These are phyloP conservation scores for Mus spretus DNA, from an alignment of 2,797 vertebrate species.

Conservation along the genomic window DNA sequence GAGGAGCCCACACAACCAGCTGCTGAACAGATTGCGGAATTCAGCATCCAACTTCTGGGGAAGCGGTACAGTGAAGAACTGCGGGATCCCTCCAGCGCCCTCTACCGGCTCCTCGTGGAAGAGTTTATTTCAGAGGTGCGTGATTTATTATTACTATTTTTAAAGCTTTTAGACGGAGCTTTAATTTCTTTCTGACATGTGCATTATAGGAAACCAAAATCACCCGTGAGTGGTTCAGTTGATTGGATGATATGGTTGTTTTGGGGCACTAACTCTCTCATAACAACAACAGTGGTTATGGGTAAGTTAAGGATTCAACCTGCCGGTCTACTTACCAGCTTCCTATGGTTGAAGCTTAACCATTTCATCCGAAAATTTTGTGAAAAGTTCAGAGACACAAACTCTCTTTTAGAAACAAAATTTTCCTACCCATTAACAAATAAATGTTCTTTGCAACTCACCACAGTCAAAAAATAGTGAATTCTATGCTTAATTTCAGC, in stretches of 20 bases:
- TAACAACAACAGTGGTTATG: not conserved
- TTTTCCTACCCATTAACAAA: slow-evolving; percentile 33
- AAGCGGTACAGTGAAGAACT: slow-evolving; percentile 91
- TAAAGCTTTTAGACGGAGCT: not conserved
- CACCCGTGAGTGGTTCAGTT: not conserved
- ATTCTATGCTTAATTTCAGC: not conserved
- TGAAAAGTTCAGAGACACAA: slow-evolving; percentile 47
- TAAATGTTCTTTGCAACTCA: slow-evolving; percentile 55
- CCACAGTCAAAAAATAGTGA: not conserved
- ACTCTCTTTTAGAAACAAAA: slow-evolving; percentile 35
- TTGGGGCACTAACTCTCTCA: not conserved
- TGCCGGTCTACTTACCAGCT: not conserved
- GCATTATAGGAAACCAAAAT: not conserved
- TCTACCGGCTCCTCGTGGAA: slow-evolving; percentile 89
- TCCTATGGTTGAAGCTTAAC: not conserved
- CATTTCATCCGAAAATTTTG: slow-evolving; percentile 59
- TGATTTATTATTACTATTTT: not conserved
- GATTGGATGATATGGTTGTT: not conserved
- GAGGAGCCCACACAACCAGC: slow-evolving; percentile 83
- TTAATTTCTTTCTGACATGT: not conserved
- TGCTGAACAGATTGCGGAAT: slow-evolving; percentile 93
- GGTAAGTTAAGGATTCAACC: not conserved
- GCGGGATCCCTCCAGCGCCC: slow-evolving; percentile 88
- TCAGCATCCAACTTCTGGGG: slow-evolving; percentile 91
- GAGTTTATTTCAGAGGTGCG: slow-evolving; percentile 93